Evolutionary conservation across 2,888 invertebrate species (phyloP).

Genomic region (Xylophagus ater): DNA sequence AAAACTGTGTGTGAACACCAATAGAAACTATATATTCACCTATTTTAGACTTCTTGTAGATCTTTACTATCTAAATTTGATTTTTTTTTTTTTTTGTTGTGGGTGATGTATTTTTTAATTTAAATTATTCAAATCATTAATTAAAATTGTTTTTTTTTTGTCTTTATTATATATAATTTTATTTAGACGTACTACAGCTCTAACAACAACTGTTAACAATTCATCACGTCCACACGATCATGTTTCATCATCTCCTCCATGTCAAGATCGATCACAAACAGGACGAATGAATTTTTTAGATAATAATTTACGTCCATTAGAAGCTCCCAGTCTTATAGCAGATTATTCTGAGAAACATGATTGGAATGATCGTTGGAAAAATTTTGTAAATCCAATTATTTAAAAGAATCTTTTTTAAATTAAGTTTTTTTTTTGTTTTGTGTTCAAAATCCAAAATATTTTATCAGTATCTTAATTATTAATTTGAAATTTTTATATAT

Average conservation of each 20-base stretch:
- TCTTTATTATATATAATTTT: no score
- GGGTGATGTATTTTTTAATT: not conserved
- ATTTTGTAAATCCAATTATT: no score
- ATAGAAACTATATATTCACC: not conserved
- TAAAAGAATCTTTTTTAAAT: no score
- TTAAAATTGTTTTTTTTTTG: no score
- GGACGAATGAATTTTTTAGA: conserved; percentile 14
- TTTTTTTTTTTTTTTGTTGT: not conserved
- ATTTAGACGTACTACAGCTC: no score
- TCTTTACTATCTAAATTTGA: conserved; percentile 9
- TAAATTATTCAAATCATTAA: not conserved
- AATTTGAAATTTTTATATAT: no score
- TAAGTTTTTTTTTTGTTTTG: no score
- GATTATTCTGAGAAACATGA: conserved; percentile 17
- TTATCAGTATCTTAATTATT: no score
- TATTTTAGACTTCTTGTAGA: not conserved
- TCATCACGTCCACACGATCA: no score
- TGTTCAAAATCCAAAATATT: no score
- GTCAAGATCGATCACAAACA: conserved; percentile 19
- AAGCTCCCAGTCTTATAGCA: conserved; percentile 20
- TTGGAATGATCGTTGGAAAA: conserved; percentile 9
- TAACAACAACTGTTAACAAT: no score
- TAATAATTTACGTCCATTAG: conserved; percentile 16
- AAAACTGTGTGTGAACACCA: no score
- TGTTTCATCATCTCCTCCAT: conserved; percentile 23